Percentiles rank a stretch among this genome's conserved stretches.
Evolutionary conservation across 2,113 vertebrate species (phyloP).

Genomic region (Fukomys damarensis): DNA sequence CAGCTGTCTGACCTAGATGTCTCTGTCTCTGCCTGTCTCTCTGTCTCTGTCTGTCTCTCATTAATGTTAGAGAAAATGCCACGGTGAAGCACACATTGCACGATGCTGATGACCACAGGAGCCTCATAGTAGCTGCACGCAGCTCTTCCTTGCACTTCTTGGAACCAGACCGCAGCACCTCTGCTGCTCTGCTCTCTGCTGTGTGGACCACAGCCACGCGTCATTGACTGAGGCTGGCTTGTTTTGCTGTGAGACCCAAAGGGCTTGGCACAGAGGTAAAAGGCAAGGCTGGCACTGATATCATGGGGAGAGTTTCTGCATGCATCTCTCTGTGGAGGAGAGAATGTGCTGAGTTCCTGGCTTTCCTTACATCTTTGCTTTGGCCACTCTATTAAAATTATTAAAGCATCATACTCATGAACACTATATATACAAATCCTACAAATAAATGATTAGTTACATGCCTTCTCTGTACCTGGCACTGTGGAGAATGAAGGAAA

Average conservation of each 20-base stretch:
- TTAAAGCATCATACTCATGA: not conserved
- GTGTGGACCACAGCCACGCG: not conserved
- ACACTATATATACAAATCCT: not conserved
- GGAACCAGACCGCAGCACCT: not conserved
- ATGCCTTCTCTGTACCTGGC: not conserved
- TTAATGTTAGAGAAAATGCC: slow-evolving; percentile 4
- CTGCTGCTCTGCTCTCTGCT: not conserved
- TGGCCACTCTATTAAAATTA: not conserved
- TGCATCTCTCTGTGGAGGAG: not conserved
- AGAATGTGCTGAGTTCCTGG: not conserved
- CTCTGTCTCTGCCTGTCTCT: not conserved
- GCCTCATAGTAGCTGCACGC: not conserved
- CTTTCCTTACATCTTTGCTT: not conserved
- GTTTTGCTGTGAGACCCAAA: not conserved
- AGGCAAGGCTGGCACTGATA: not conserved
- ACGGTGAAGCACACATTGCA: not conserved
- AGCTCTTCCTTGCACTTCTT: not conserved
- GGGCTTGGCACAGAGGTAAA: not conserved
- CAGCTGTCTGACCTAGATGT: not conserved
- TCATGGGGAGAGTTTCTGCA: not conserved
- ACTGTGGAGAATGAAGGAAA: not conserved
- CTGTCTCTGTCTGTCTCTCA: not conserved
- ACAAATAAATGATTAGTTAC: not conserved
- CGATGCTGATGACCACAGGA: not conserved
- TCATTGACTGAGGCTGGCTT: not conserved